Percentiles rank a stretch among this genome's conserved stretches.
Evolutionary conservation across 2,113 vertebrate species (phyloP).

Genomic region (Anarhynchus alexandrinus): DNA sequence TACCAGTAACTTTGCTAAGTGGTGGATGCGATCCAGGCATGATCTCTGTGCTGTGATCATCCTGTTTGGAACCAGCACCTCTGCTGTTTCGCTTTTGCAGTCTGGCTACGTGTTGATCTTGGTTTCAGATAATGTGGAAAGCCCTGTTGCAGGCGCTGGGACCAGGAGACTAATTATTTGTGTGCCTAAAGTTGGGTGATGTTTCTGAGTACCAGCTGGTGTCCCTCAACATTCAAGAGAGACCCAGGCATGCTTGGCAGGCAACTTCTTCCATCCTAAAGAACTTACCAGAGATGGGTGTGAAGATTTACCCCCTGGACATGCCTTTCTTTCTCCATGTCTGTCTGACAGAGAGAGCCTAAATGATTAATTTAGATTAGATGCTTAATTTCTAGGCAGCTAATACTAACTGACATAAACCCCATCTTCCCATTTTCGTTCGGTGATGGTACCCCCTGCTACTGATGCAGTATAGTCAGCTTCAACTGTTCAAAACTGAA

Average conservation of each 20-base stretch:
- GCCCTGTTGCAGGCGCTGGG: not conserved
- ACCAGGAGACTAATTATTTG: not conserved
- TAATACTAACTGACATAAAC: not conserved
- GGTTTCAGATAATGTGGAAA: not conserved
- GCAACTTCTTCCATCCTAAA: not conserved
- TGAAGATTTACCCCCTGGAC: not conserved
- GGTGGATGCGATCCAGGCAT: not conserved
- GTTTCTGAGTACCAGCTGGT: not conserved
- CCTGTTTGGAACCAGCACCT: not conserved
- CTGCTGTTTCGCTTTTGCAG: not conserved
- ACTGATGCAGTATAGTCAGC: not conserved
- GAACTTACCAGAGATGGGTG: rapidly evolving
- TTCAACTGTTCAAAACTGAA: not conserved
- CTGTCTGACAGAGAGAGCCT: not conserved
- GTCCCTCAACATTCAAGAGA: not conserved
- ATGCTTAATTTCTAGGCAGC: not conserved
- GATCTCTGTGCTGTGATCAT: not conserved
- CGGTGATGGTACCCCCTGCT: not conserved
- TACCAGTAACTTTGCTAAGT: not conserved
- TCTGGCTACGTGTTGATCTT: not conserved
- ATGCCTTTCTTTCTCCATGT: not conserved
- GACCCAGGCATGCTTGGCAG: not conserved
- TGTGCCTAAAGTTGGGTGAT: not conserved
- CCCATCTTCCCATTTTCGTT: not conserved
- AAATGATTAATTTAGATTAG: not conserved